phyloP scores from a whole-genome alignment of 2,113 vertebrate genomes.

The Cacatua alba region DNA sequence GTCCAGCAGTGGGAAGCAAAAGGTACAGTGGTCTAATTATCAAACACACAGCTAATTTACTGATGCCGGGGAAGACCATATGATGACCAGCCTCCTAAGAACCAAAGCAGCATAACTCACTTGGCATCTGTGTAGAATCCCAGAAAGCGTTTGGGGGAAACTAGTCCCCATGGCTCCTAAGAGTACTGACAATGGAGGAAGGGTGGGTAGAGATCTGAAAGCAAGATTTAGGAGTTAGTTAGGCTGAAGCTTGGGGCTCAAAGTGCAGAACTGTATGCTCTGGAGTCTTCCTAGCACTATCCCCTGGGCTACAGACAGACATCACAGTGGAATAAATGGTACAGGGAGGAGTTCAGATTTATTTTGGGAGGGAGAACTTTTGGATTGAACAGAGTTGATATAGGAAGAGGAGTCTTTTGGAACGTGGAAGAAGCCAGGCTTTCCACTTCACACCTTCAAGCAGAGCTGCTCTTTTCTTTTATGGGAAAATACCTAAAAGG shows the following conservation, averaged over 20 bases:
- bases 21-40: neutral
- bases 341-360: neutral
- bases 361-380: neutral
- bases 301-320: neutral
- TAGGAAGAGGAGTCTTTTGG: neutral
- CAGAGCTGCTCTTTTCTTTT: neutral
- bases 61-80: neutral
- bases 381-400: neutral
- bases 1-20: neutral
- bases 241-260: neutral
- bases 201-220: neutral
- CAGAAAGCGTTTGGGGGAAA: neutral
- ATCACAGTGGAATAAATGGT: neutral
- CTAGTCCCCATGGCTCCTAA: neutral
- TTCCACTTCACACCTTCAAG: neutral
- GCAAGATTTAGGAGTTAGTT: neutral
- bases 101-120: neutral
- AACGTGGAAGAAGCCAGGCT: neutral
- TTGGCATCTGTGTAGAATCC: neutral
- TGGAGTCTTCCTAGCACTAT: neutral
- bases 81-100: neutral
- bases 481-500: neutral
- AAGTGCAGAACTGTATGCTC: neutral
- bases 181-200: neutral
- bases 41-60: neutral